These are phyloP conservation scores for Lagorchestes hirsutus DNA, from an alignment of 2,797 vertebrate genomes.

Conservation along the genomic window DNA sequence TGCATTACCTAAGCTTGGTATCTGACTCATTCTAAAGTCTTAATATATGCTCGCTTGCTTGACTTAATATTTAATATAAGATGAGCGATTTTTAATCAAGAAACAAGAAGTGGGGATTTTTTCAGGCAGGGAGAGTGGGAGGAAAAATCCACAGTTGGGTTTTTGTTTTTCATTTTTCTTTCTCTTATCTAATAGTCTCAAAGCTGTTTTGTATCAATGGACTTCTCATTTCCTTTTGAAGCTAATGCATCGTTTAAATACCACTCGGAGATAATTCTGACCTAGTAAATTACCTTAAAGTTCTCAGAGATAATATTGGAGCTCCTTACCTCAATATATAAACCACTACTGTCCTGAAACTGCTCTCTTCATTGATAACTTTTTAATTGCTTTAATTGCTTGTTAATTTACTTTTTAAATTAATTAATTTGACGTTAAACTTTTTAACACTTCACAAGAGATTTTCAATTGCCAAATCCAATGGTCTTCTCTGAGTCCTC, in stretches of 20 bases:
- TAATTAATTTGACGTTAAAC: background rate
- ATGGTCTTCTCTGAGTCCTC: background rate
- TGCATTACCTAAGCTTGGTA: background rate
- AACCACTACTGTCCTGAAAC: background rate
- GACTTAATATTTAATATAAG: background rate
- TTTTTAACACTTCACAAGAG: background rate
- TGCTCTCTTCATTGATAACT: background rate
- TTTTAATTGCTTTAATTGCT: background rate
- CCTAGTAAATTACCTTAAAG: slow-evolving; percentile 41
- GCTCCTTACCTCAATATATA: background rate
- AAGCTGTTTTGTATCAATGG: slow-evolving; percentile 47
- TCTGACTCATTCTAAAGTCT: background rate
- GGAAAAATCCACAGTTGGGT: background rate
- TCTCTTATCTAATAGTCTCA: slow-evolving; percentile 48
- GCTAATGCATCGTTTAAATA: slow-evolving; percentile 48
- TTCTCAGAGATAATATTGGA: background rate
- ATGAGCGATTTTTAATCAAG: background rate
- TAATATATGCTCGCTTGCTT: background rate
- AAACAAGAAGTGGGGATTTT: background rate
- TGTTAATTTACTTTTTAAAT: background rate
- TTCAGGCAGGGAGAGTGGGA: background rate
- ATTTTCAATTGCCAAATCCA: background rate
- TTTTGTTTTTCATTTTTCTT: slow-evolving; percentile 21
- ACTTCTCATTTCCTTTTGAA: slow-evolving; percentile 58
- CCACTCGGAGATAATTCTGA: slow-evolving; percentile 41